Evolutionary conservation across 2,888 invertebrate species (phyloP), one percentile per base, ranked within the genome.

Genomic region (Synanthedon vespiformis): DNA sequence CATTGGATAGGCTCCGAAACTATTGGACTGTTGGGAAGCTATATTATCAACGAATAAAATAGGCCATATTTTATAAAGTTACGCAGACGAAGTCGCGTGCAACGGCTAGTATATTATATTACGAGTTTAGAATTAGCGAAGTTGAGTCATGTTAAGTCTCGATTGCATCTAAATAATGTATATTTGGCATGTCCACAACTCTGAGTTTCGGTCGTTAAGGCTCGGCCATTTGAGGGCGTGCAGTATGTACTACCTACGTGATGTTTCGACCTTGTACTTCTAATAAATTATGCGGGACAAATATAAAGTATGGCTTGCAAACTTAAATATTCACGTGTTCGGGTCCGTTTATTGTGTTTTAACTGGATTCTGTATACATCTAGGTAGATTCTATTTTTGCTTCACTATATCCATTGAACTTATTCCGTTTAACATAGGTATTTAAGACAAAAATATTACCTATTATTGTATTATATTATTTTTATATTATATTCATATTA

Each of bases 251-350:
- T 40, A 47, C 22, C 22, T 22, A 22, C 55, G 55, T 52, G 52
- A 51, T 51, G 18, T 48, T 48, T 48, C 8, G 51, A 51, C 52
- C 4, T 16, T 48, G 16, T 16, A 34, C 16, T 18, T 40, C 41
- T 56, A 50, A 56, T 56, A 56, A 52, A 44, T 56, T 48, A 56
- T 56, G 48, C 52, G 54, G 52, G 40, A 51, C 56, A 56, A 56
- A 56, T 44, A 44, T 44, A 44, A 44, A 44, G 44, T 44, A 41
- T 11, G 41, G 41, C 41, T 41, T 41, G 41, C n/a, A 41, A 41
- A 41, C 41, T 41, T 41, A 44, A 44, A 44, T 14, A 44, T 44
- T 44, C 44, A 44, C 3, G 44, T 13, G 14, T 34, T 34, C 34
- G 44, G 44, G 44, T 44, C 14, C 44, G 44, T 44, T 44, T 44